These are phyloP conservation scores for Eidolon dupreanum DNA, from an alignment of 2,797 vertebrate species.

Conservation along the genomic window DNA sequence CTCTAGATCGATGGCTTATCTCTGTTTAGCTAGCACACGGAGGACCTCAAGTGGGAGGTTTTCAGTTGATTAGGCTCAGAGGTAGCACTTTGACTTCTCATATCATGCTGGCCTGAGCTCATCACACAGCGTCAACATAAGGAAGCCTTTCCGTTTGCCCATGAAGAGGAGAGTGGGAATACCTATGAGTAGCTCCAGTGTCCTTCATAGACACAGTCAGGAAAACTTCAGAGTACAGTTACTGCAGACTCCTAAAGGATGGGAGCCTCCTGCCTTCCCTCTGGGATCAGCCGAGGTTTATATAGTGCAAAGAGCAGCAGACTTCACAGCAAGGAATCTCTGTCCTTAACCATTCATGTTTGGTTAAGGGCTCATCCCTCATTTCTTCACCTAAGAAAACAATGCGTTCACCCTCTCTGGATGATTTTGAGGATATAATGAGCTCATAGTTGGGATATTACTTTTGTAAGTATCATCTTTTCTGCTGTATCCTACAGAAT, in stretches of 20 bases:
- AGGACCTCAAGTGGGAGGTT: not conserved
- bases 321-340: not conserved
- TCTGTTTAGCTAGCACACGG: not conserved
- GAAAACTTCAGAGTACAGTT: not conserved
- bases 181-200: not conserved
- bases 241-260: not conserved
- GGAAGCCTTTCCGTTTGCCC: not conserved
- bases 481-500: not conserved
- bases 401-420: not conserved
- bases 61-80: not conserved
- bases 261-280: not conserved
- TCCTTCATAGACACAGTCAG: not conserved
- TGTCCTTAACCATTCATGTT: not conserved
- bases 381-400: not conserved
- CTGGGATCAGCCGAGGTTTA: not conserved
- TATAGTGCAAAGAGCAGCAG: not conserved
- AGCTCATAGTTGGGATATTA: not conserved
- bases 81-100: not conserved
- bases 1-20: not conserved
- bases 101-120: not conserved
- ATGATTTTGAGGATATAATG: not conserved
- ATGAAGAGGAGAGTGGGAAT: not conserved
- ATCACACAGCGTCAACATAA: not conserved
- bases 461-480: not conserved
- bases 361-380: not conserved